phyloP scores from a whole-genome alignment of 2,113 vertebrate genomes.

The Chunga burmeisteri region DNA sequence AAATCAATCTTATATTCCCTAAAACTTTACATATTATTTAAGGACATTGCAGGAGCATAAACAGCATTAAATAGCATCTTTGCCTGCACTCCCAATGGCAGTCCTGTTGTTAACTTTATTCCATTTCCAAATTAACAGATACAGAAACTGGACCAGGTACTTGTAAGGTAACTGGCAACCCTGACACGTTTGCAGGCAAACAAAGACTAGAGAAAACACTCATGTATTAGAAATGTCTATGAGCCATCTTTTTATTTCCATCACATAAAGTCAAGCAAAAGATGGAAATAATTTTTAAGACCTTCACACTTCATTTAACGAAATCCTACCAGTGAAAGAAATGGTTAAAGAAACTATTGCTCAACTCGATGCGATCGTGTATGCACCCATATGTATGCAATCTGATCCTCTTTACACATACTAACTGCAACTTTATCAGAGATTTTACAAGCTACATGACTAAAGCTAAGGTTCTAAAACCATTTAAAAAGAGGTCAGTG shows the following conservation, averaged over 20 bases:
- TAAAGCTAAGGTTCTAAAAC: neutral
- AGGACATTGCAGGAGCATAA: neutral
- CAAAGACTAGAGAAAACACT: neutral
- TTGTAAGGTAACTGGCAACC: neutral
- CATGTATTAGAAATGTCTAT: neutral
- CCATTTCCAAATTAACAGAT: neutral
- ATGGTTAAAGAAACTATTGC: neutral
- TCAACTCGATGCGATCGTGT: neutral
- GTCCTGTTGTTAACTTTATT: neutral
- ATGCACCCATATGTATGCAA: neutral
- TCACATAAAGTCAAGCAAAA: neutral
- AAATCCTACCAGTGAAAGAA: neutral
- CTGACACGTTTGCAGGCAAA: neutral
- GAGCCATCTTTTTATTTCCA: neutral
- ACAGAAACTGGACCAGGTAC: neutral
- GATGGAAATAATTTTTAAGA: neutral
- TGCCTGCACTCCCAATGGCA: neutral
- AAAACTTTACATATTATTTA: neutral
- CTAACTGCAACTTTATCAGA: neutral
- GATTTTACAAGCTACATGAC: neutral
- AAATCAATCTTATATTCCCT: neutral
- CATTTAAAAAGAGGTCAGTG: neutral
- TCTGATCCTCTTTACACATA: neutral
- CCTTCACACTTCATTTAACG: neutral
- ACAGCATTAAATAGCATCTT: neutral